Evolutionary conservation across 1,140 invertebrate genomes (phyloP), one percentile per base, ranked within the genome.

Genomic region (Thaumetopoea pityocampa): DNA sequence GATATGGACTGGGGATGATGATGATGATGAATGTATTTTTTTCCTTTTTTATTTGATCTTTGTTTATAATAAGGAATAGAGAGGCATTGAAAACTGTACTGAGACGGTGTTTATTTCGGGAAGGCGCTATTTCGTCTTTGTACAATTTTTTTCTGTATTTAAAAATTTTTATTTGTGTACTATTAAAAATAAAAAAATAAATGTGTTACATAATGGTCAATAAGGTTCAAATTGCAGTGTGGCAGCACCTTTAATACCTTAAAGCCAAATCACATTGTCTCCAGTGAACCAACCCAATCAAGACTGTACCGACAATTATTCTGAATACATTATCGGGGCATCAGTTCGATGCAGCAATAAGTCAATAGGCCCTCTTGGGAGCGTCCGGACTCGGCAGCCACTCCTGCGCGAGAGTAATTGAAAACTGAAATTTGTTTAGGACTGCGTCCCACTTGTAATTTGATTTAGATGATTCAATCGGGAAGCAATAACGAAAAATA

Each of bases 401-500:
- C 52, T 65, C 48, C 55, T 64, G 50, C 60, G 57, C 58, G 59
- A 51, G 53, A 58, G 70, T 80, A 83, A 80, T 80, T 82, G 78
- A 73, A 78, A 80, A 80, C 78, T 80, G 73, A 79, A 80, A 83
- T 83, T 83, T 83, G 72, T 80, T 79, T 79, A 80, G 79, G 76
- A 74, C 67, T 63, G 65, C 60, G 57, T 53, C 48, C 58, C 67
- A 46, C 54, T 63, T 49, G 66, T 83, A 77, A 80, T 83, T 80
- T 62, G 59, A 79, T 78, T 77, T 66, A 49, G 63, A 59, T 43
- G 64, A 63, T 59, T 57, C 68, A 74, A 71, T 77, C 63, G 59
- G 55, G 28, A 34, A 46, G 61, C 55, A 64, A 79, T 81, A 73
- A 76, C 68, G 64, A 70, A 77, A 77, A 76, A 78, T 44, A 44